Evolutionary conservation across 2,797 vertebrate species (phyloP), one percentile per base, ranked within the genome.

Genomic region (Coendou prehensilis): DNA sequence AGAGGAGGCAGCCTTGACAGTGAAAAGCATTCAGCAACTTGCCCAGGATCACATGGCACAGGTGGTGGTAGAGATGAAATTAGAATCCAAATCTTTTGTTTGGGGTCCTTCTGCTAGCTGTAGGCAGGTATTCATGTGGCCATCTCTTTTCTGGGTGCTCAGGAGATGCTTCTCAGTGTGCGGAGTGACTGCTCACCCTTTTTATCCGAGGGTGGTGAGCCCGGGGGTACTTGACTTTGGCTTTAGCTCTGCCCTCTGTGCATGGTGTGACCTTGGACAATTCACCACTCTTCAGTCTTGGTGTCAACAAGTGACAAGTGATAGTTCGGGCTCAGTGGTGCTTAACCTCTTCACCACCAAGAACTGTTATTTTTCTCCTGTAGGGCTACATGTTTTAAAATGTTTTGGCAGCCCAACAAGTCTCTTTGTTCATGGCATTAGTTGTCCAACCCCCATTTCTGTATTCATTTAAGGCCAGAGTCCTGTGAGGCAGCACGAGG

Each of bases 131-230:
- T 10, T 2, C 1, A 64, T 52, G 33, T 61, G 17, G 45, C 47
- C 13, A 15, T 45, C 15, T 45, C 54, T 56, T 63, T 57, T 37
- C 67, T 11, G n/a, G 76, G 37, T 9, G 26, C 69, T 5, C 33
- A 18, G 45, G 50, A 47, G 54, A 50, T 26, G 5, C 2, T 13
- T 73, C 81, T 61, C 56, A 9, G 9, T 5, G 41, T 30, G 6
- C 37, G 22, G 85, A 59, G 20, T 56, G 59, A 8, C 4, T 14
- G 33, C n/a, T 73, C 73, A 3, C 33, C 45, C 17, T 50, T 37
- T 15, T 71, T 71, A 5, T 6, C 0, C 0, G 26, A 18, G 20
- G 5, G 7, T 1, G 1, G 1, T 2, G 2, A 45, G 23, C 37
- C 71, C 54, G n/a, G 9, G 14, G 1, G 6, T n/a, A 1, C 28